Conservation (phyloP, 1,140 invertebrate genomes). For the Trachymyrmex septentrionalis region DNA sequence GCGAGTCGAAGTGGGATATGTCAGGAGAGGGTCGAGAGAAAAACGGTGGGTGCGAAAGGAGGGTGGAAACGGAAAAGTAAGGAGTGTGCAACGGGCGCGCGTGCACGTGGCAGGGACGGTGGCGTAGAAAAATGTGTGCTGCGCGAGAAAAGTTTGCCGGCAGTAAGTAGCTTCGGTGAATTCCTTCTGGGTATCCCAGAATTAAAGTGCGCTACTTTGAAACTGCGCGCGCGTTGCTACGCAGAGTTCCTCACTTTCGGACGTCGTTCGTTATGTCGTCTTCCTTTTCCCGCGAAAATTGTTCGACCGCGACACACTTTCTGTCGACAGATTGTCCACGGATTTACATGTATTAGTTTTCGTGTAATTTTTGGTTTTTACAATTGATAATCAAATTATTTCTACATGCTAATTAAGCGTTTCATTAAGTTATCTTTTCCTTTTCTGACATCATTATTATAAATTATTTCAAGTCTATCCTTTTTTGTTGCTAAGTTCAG, state of each 20-base stretch:
- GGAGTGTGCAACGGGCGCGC: background rate
- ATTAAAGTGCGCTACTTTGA: constrained; percentile 30
- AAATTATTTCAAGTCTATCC: background rate
- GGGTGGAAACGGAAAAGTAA: background rate
- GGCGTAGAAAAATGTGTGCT: constrained; percentile 32
- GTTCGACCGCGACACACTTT: background rate
- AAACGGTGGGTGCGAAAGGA: background rate
- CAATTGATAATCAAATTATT: background rate
- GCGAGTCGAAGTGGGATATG: background rate
- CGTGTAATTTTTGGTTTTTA: background rate
- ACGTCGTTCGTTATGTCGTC: constrained; percentile 12
- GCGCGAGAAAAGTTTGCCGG: constrained; percentile 46
- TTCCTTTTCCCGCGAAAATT: background rate
- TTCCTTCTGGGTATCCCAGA: constrained; percentile 32
- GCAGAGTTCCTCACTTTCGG: background rate
- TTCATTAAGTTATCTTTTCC: background rate
- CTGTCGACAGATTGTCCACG: background rate
- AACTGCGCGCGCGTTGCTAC: constrained; percentile 18
- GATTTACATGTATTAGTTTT: background rate
- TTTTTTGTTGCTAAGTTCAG: background rate
- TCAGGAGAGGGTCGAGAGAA: constrained; percentile 5
- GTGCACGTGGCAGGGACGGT: background rate
- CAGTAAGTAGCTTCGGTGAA: constrained; percentile 47
- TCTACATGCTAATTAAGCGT: background rate
- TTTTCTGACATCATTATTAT: background rate